Evolutionary conservation across 2,113 vertebrate species (phyloP).

Genomic region (Hemiprocne comata): DNA sequence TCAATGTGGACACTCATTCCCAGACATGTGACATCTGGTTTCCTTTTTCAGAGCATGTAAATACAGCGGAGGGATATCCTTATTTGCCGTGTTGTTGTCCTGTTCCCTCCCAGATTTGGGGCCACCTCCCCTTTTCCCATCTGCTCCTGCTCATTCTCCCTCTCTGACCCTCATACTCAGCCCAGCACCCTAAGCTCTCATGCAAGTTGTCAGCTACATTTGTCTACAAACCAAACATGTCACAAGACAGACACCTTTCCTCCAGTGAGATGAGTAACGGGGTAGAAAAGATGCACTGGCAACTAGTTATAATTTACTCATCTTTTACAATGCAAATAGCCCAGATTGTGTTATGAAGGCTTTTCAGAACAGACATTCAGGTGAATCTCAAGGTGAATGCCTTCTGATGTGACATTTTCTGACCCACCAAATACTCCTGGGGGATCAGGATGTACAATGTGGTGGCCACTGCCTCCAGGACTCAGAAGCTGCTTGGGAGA

Average conservation of each 20-base stretch:
- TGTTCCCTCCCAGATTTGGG: background rate
- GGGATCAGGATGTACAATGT: rapidly evolving
- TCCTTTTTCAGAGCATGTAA: background rate
- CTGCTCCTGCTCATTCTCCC: background rate
- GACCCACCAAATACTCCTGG: background rate
- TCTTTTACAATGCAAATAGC: background rate
- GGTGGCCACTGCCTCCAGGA: rapidly evolving
- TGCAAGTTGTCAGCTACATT: background rate
- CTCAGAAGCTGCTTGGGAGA: background rate
- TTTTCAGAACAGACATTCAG: background rate
- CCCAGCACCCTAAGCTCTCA: background rate
- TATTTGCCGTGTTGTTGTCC: background rate
- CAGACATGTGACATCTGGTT: background rate
- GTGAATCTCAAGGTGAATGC: background rate
- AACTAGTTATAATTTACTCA: background rate
- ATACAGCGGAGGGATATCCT: background rate
- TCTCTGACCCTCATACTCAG: background rate
- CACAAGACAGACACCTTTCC: background rate
- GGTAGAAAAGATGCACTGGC: background rate
- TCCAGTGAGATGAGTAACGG: background rate
- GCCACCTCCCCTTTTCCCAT: background rate
- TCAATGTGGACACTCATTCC: background rate
- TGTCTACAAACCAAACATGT: background rate
- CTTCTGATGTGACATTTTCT: background rate
- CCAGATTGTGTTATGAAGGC: background rate